Evolutionary conservation across 92 coral and sea anemone genomes (phyloP).

Genomic region (Isaurus tuberculatus): DNA sequence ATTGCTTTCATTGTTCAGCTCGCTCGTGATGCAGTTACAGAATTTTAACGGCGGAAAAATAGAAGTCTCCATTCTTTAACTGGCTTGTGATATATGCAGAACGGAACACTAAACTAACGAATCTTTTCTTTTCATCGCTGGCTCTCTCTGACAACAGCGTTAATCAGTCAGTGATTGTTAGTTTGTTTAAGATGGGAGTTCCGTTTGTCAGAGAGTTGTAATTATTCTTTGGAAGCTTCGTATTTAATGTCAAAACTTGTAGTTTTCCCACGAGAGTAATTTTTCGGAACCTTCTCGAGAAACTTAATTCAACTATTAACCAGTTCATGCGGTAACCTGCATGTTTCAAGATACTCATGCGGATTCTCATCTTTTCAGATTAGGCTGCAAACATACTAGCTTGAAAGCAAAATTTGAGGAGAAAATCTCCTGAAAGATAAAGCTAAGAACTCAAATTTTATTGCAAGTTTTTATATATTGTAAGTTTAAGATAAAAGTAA

Average conservation of each 20-base stretch:
- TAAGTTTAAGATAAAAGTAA: too few relatives aligned
- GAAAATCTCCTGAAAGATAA: too few relatives aligned
- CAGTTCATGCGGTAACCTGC: too few relatives aligned
- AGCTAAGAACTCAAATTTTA: too few relatives aligned
- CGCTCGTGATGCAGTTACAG: background rate
- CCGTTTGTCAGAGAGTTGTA: background rate
- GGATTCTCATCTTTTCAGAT: too few relatives aligned
- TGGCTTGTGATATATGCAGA: background rate
- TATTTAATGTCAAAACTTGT: background rate
- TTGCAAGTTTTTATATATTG: too few relatives aligned
- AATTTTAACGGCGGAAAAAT: background rate
- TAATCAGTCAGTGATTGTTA: background rate
- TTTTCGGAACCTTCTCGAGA: background rate
- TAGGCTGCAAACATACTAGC: too few relatives aligned
- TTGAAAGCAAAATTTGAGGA: too few relatives aligned
- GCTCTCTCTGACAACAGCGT: background rate
- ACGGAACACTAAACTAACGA: background rate
- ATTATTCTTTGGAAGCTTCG: background rate
- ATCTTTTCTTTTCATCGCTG: background rate
- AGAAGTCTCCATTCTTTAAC: background rate
- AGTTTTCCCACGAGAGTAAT: background rate
- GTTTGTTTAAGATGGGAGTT: background rate
- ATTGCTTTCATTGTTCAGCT: conserved; percentile 1
- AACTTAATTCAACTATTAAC: too few relatives aligned
- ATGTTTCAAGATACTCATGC: too few relatives aligned